Base-by-base conservation (phyloP, 2,888 invertebrate species). In the Drosophila meridiana region DNA sequence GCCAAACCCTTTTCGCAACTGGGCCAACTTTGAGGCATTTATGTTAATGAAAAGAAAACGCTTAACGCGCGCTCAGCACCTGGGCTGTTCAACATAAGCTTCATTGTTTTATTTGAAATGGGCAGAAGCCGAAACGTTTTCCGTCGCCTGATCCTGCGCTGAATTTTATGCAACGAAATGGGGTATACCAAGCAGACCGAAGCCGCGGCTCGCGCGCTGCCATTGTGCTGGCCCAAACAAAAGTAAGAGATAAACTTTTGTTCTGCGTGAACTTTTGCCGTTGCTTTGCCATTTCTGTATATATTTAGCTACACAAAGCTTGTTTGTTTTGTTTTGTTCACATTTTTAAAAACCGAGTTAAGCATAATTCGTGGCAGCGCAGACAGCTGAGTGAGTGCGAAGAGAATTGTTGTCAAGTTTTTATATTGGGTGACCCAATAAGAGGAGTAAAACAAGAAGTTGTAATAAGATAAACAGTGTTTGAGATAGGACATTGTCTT, bases 221-320 rank as follows among this genome's bases (percentile, higher is more conserved):
- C 50, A 34, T 86, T 87, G 79, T 87, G 74, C 73, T 34, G 69
- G 78, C 78, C 84, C 78, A 79, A 89, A 89, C 87, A 89, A 89
- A 89, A 80, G 90, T 79, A 72, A 67, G 87, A 84, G 83, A 83
- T 89, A 86, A 89, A 90, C 89, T 90, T 89, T 90, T 89, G 81
- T 89, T 84, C 77, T 63, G 80, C 56, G 73, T 86, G 89, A 89
- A 89, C 90, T 90, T 87, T 88, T 80, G 69, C 55, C 42, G 42
- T 30, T 48, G 55, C 58, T 62, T 62, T 47, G 64, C 6, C 61
- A 77, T 69, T 30, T 48, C 11, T 50, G 20, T 20, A 32, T 78
- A 73, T 76, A 76, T 59, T 66, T 42, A 62, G 69, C 62, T 65
- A 61, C 45, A 66, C 58, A 73, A 57, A 43, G 43, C 34, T 58